Evolutionary conservation across 2,797 vertebrate species (phyloP).

Genomic region (Esox masquinongy): DNA sequence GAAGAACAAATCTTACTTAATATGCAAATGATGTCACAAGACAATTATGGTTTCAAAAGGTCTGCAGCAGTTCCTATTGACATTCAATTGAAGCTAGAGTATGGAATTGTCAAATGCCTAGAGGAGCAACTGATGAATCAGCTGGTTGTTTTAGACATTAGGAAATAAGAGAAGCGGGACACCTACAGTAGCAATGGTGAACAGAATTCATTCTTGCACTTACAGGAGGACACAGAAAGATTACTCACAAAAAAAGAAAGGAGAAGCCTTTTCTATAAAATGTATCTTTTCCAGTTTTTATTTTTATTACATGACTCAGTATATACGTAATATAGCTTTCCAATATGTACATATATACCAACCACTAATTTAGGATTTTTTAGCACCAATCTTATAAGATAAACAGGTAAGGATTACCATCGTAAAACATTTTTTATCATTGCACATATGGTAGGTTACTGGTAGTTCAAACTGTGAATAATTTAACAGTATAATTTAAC

Average conservation of each 20-base stretch:
- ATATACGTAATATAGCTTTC: constrained; percentile 60
- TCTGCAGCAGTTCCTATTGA: not conserved
- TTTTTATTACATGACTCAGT: constrained; percentile 62
- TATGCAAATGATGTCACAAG: not conserved
- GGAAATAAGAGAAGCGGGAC: not conserved
- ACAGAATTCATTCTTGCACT: not conserved
- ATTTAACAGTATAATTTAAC: constrained; percentile 69
- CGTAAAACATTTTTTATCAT: constrained; percentile 7
- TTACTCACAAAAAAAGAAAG: constrained; percentile 12
- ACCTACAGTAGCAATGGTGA: not conserved
- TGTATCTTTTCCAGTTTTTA: constrained; percentile 74
- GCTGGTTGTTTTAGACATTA: not conserved
- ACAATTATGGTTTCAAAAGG: not conserved
- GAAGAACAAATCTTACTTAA: not conserved
- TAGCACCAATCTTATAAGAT: constrained; percentile 71
- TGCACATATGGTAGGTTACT: constrained; percentile 19
- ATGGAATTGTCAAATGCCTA: not conserved
- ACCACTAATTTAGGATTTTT: constrained; percentile 56
- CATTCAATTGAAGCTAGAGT: not conserved
- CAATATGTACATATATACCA: constrained; percentile 63
- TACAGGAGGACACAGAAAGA: not conserved
- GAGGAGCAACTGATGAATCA: not conserved
- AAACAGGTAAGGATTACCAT: constrained; percentile 38
- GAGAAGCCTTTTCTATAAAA: constrained; percentile 62
- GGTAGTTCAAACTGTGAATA: constrained; percentile 62